phyloP scores from a whole-genome alignment of 2,797 vertebrate species.

The Tragopan temminckii region DNA sequence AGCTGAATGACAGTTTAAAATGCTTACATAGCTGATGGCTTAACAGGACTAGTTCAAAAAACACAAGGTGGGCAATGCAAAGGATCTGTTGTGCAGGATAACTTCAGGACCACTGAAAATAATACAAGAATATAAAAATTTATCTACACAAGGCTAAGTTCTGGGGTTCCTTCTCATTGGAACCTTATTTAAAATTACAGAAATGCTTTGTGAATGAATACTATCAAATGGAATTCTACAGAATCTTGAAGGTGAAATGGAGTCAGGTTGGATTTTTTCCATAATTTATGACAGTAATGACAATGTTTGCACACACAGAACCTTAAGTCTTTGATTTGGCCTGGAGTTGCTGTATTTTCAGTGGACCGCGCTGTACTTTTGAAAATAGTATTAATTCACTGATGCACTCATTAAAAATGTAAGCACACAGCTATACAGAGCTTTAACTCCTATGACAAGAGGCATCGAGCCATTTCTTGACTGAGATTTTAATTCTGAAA shows the following conservation, averaged over 20 bases:
- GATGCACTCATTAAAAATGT: not conserved
- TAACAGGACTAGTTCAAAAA: not conserved
- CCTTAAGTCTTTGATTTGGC: not conserved
- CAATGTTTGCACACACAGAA: not conserved
- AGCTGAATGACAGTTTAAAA: not conserved
- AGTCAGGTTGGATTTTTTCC: not conserved
- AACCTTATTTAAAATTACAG: not conserved
- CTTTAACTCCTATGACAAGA: not conserved
- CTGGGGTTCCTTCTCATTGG: not conserved
- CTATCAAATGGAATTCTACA: not conserved
- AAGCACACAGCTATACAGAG: not conserved
- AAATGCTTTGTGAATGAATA: not conserved
- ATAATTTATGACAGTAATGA: not conserved
- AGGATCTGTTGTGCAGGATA: not conserved
- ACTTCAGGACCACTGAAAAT: not conserved
- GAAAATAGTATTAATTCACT: not conserved
- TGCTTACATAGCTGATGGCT: not conserved
- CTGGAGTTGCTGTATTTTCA: not conserved
- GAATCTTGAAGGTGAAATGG: not conserved
- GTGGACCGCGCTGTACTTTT: not conserved
- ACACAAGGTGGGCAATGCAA: not conserved
- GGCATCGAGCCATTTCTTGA: not conserved
- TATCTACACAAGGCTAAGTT: not conserved
- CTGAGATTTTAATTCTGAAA: not conserved
- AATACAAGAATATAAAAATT: not conserved